These are phyloP conservation scores for Neuroterus valhalla DNA, from an alignment of 1,140 invertebrate species.

Conservation along the genomic window DNA sequence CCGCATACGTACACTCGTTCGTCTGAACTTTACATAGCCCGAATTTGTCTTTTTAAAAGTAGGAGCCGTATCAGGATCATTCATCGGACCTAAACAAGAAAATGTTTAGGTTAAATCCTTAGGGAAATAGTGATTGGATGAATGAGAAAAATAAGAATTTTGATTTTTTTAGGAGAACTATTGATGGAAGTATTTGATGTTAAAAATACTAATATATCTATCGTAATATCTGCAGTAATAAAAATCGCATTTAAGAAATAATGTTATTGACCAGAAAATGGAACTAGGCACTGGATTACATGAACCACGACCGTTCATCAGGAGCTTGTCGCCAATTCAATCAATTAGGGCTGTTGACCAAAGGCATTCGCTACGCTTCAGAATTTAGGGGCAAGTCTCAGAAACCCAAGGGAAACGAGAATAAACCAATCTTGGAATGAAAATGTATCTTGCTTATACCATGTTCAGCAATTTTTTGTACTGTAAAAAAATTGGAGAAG, in stretches of 20 bases:
- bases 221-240: too few relatives aligned
- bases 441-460: neutral
- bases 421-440: slow-evolving; percentile 34
- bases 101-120: slow-evolving; percentile 26
- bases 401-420: slow-evolving; percentile 29
- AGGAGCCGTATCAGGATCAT: slow-evolving; percentile 26
- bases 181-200: neutral
- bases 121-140: neutral
- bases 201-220: neutral
- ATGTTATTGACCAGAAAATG: neutral
- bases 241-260: neutral
- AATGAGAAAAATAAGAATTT: neutral
- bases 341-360: slow-evolving; percentile 47
- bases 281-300: slow-evolving; percentile 33
- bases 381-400: slow-evolving; percentile 37
- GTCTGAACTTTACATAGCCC: slow-evolving; percentile 17
- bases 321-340: slow-evolving; percentile 42
- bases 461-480: neutral
- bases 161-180: neutral
- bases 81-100: slow-evolving; percentile 28
- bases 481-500: neutral
- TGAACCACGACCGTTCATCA: slow-evolving; percentile 47
- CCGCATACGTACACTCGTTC: slow-evolving; percentile 25
- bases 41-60: slow-evolving; percentile 27
- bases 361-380: slow-evolving; percentile 50